Conservation (phyloP, 2,888 invertebrate species). For the Trypoxylon attenuatum region DNA sequence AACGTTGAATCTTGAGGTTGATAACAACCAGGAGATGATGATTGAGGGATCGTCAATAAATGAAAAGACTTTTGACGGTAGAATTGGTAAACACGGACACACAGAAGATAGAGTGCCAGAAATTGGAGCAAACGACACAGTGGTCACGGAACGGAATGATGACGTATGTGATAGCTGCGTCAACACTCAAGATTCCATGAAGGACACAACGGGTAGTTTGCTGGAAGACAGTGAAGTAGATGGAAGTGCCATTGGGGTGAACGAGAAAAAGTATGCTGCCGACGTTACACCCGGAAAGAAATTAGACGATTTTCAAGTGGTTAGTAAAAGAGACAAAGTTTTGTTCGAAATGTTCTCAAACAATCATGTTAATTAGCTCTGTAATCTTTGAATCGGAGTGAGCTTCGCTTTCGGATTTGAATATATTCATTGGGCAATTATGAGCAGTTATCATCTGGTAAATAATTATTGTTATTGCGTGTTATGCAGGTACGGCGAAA, state of each 20-base stretch:
- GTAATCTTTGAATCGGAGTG: neutral
- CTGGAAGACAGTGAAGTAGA: constrained; percentile 44
- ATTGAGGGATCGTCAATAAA: constrained; percentile 23
- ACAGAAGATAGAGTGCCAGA: constrained; percentile 18
- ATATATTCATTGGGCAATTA: neutral
- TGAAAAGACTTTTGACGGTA: constrained; percentile 21
- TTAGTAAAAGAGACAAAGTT: constrained; percentile 42
- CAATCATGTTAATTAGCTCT: too few relatives aligned
- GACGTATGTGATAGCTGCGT: constrained; percentile 28
- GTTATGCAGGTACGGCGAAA: constrained; percentile 60
- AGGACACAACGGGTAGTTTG: constrained; percentile 22
- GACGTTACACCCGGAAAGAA: constrained; percentile 48
- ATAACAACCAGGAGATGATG: constrained; percentile 30
- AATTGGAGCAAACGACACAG: constrained; percentile 16
- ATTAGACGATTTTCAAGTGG: constrained; percentile 61
- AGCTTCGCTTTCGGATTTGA: neutral
- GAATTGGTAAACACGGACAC: constrained; percentile 29
- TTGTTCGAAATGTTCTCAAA: too few relatives aligned
- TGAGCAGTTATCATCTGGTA: neutral
- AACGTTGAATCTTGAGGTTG: constrained; percentile 17
- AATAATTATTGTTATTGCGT: neutral
- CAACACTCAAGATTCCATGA: constrained; percentile 19
- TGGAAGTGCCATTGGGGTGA: constrained; percentile 24
- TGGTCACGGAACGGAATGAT: constrained; percentile 12
- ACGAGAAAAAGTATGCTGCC: constrained; percentile 42